Base-by-base conservation (phyloP, 1,140 invertebrate genomes). In the Hycleus phaleratus region DNA sequence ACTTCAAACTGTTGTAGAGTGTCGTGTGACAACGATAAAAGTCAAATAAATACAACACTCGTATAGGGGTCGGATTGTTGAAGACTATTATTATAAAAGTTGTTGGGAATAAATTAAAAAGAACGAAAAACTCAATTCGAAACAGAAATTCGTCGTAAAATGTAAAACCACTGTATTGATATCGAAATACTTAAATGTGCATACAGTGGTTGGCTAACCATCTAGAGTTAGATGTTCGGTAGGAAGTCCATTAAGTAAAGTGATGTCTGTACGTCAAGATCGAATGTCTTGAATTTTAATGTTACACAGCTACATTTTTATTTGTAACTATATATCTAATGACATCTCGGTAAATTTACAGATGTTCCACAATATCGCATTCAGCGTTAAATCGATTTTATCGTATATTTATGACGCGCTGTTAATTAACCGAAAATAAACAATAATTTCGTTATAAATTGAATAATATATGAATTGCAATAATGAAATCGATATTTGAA, bases 231-330 rank as follows among this genome's bases (percentile, higher is more conserved):
- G 45, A 11, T 38, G 52, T 26, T 46, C 52, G 44, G 52, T 55
- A 55, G 52, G 52, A 55, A 55, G 52, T 55, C 52, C 52, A 55
- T 55, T 55, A 55, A 55, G 52, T 55, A 55, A 55, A 55, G 52
- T 55, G 52, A 55, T 55, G 52, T 46, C 52, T 46, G 52, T 55
- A 55, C 52, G 46, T 55, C 44, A 46, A 38, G 44, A 55, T 55
- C 52, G 44, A 55, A 55, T 55, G 52, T 55, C 52, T 55, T 55
- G 52, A 55, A 55, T 55, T 55, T 55, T 55, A 55, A 55, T 55
- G 45, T 55, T 55, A 32, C 32, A 32, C 4, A 32, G 32, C 32
- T 32, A 32, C 4, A 32, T 32, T 32, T 7, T 32, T 32, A 32
- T 32, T 32, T 7, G 32, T 2, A 18, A 18, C 18, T 18, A 2